Base-by-base conservation (phyloP, 2,888 invertebrate genomes). In the Gymnoscelis rufifasciata region DNA sequence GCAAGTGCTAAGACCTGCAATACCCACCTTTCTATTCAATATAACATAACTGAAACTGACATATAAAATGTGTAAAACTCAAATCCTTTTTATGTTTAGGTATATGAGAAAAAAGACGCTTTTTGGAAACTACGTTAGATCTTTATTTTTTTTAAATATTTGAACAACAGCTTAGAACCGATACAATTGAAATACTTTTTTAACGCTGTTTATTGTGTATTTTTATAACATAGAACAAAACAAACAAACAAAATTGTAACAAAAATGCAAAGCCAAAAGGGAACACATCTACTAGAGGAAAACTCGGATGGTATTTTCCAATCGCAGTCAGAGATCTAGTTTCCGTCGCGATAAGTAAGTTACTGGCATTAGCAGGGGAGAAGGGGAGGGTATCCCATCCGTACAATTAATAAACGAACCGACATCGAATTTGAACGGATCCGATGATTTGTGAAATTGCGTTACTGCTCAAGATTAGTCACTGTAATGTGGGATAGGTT, bases 271-370 rank as follows among this genome's bases (percentile, higher is more conserved):
- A 39, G 35, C 38, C 33, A 10, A 33, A 33, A 33, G 8, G 15
- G 8, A 38, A 36, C 36, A 24, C 26, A 31, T 11, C 12, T 23
- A 27, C 62, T 55, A 58, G 54, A 65, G 78, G 74, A 78, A 79
- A 35, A 78, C 79, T 75, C 63, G 65, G 64, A 65, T 67, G 69
- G 74, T 75, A 74, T 79, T 79, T 80, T 78, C 74, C 70, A 71
- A 83, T 81, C 71, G 55, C 66, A 73, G 74, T 74, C 75, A 73
- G 66, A 74, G 69, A 78, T 79, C 73, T 82, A 78, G 80, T 81
- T 83, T 80, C 79, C 80, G 75, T 64, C 66, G 74, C 70, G 80
- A 81, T 83, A 83, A 83, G 78, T 79, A 78, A 80, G 78, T 83
- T 83, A 83, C 76, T 71, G 74, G 66, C 71, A 71, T 71, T 75